Conservation (phyloP, 2,888 invertebrate genomes). For the Eupithecia inturbata region DNA sequence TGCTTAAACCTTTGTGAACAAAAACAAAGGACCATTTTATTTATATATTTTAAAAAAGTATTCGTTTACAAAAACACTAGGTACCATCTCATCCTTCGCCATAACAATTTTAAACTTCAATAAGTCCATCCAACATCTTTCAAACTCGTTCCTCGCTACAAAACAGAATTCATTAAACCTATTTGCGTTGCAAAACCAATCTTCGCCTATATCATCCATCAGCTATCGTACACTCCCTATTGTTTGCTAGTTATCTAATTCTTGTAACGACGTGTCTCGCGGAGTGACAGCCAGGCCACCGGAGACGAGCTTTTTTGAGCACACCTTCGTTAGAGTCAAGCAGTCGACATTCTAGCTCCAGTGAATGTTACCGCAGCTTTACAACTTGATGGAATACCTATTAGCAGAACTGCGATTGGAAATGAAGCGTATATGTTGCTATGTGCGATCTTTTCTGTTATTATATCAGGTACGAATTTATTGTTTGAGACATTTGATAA, state of each 20-base stretch:
- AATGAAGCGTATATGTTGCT: neutral
- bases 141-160: conserved; percentile 4
- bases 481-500: neutral
- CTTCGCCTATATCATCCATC: conserved; percentile 8
- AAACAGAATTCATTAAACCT: neutral
- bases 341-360: conserved; percentile 57
- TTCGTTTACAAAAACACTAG: neutral
- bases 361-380: conserved; percentile 44
- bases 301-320: conserved; percentile 75
- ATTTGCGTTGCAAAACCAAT: conserved; percentile 15
- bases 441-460: neutral
- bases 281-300: conserved; percentile 73
- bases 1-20: neutral
- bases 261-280: conserved; percentile 50
- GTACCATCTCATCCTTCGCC: neutral
- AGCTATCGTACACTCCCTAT: conserved; percentile 21
- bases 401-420: neutral
- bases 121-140: conserved; percentile 1
- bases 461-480: neutral
- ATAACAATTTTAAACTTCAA: neutral
- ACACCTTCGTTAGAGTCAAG: conserved; percentile 70
- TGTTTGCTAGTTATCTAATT: conserved; percentile 43
- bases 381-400: conserved; percentile 8
- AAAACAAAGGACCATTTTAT: neutral
- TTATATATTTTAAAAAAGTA: neutral